Evolutionary conservation across 1,140 invertebrate species (phyloP).

Genomic region (Lineus longissimus): DNA sequence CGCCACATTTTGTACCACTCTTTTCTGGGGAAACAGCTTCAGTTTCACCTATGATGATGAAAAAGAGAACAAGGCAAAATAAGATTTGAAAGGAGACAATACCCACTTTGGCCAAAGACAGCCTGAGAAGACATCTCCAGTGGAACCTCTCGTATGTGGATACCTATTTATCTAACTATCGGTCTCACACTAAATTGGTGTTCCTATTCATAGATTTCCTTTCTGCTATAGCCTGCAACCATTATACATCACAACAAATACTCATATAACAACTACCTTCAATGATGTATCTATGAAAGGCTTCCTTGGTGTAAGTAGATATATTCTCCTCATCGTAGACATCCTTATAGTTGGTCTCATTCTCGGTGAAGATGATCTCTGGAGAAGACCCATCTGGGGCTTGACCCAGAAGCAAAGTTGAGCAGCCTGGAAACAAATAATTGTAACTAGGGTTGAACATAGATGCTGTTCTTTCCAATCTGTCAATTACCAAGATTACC

Average conservation of each 20-base stretch:
- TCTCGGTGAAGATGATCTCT: constrained; percentile 51
- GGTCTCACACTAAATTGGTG: too few relatives aligned
- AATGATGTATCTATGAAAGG: constrained; percentile 50
- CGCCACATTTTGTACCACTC: constrained; percentile 52
- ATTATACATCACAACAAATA: too few relatives aligned
- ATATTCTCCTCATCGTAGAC: constrained; percentile 30
- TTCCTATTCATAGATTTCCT: too few relatives aligned
- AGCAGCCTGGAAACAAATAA: constrained; percentile 26
- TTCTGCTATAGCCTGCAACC: too few relatives aligned
- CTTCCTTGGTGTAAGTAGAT: constrained; percentile 48
- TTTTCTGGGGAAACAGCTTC: constrained; percentile 40
- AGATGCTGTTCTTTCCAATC: too few relatives aligned
- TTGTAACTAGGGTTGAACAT: too few relatives aligned
- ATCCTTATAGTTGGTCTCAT: constrained; percentile 47
- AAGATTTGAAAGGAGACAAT: background rate
- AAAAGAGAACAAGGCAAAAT: background rate
- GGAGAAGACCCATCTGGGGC: constrained; percentile 27
- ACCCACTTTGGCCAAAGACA: too few relatives aligned
- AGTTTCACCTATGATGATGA: constrained; percentile 30
- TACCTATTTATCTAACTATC: too few relatives aligned
- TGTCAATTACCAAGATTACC: too few relatives aligned
- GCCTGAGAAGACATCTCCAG: too few relatives aligned
- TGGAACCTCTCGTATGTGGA: too few relatives aligned
- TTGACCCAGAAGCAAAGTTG: constrained; percentile 29
- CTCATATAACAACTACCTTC: constrained; percentile 35